phyloP scores from a whole-genome alignment of 2,797 vertebrate genomes.

The Falco rusticolus region DNA sequence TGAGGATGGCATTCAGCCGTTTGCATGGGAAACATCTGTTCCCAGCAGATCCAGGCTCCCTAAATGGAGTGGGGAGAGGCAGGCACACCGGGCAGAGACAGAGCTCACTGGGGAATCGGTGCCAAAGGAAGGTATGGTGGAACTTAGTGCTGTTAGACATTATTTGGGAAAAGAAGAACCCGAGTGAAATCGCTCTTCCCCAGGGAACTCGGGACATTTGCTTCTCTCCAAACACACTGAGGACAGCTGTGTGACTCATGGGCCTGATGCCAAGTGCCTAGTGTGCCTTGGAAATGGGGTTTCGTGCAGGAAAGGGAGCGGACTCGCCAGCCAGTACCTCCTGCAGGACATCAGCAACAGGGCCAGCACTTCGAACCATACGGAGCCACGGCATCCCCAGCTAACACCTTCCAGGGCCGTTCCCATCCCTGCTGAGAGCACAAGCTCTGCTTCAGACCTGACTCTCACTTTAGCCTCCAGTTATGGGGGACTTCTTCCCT shows the following conservation, averaged over 20 bases:
- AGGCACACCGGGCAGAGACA: neutral
- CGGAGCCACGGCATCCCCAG: neutral
- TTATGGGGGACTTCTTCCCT: neutral
- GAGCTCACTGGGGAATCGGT: neutral
- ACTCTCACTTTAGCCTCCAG: neutral
- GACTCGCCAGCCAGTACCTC: neutral
- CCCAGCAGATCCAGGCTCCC: rapidly evolving
- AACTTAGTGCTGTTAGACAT: neutral
- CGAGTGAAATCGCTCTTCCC: neutral
- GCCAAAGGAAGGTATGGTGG: neutral
- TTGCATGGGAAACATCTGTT: neutral
- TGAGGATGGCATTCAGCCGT: neutral
- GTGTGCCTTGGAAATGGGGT: neutral
- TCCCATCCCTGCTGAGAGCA: neutral
- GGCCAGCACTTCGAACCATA: rapidly evolving
- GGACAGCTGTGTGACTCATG: neutral
- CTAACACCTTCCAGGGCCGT: neutral
- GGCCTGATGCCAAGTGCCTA: neutral
- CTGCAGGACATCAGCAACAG: neutral
- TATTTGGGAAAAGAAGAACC: neutral
- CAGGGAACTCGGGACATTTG: neutral
- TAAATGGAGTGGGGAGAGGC: neutral
- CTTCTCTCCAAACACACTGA: neutral
- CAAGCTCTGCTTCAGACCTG: neutral
- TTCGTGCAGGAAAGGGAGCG: neutral